Evolutionary conservation across 2,797 vertebrate genomes (phyloP), one percentile per base, ranked within the genome.

Genomic region (Chelidonichthys spinosus): DNA sequence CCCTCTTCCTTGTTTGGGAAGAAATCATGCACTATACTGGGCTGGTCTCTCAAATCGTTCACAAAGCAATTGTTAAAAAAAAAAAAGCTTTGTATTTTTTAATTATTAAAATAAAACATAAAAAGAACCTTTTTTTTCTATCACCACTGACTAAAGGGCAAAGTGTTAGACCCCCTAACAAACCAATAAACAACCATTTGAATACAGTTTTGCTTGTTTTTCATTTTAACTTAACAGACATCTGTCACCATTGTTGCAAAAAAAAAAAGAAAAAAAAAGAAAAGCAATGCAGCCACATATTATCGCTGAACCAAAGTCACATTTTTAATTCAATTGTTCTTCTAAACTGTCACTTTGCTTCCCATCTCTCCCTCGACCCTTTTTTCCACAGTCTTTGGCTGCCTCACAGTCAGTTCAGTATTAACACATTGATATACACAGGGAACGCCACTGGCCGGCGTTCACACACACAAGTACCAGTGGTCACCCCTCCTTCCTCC

Each of bases 11-110:
- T 63, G 61, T 61, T 76, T 49, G 43, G 90, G 90, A 92, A 94
- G 94, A 93, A 94, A 92, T 96, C 96, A 97, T 97, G 96, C 96
- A 97, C 93, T 95, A 95, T 92, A 95, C 86, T 94, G 94, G 92
- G 86, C 91, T 84, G 87, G 87, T 92, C 93, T 94, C 94, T 90
- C 90, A 88, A 88, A 92, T 93, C 89, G 92, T 93, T 94, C 95
- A 95, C 91, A 90, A 95, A 94, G 54, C 87, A 92, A 90, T 87
- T 91, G 89, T 93, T 94, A 80, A 89, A 92, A 94, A 91, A 90
- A 90, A 93, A 90, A 87, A 90, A 32, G 72, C 61, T 76, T 86
- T 87, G 83, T 89, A 74, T 86, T 89, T 77, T 87, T 92, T 93
- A 86, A 89, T 93, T 88, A 92, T 91, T 95, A 95, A 95, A 95